A percentile compares a stretch with the other conserved stretches of the same genome.
phyloP scores from a whole-genome alignment of 1,140 invertebrate genomes.

The Drosophila prosaltans region DNA sequence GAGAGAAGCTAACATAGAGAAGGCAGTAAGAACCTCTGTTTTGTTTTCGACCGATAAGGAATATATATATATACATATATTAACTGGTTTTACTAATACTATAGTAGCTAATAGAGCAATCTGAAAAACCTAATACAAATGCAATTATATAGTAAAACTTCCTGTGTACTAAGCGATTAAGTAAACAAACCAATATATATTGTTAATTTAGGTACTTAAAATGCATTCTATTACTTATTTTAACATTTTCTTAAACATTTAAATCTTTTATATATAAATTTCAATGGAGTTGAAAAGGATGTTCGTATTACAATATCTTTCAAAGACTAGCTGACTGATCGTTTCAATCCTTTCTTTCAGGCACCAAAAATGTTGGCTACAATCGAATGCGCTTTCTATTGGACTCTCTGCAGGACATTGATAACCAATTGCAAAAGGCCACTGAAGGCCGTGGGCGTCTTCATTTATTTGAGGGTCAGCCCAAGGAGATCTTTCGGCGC shows the following conservation, averaged over 20 bases:
- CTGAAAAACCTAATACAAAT: neutral
- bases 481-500: slow-evolving; percentile 86
- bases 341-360: slow-evolving; percentile 68
- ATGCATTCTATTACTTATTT: no score
- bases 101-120: neutral
- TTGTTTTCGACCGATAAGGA: slow-evolving; percentile 18
- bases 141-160: neutral
- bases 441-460: slow-evolving; percentile 85
- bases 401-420: slow-evolving; percentile 88
- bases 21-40: slow-evolving; percentile 4
- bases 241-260: no score
- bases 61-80: no score
- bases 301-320: no score
- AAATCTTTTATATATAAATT: no score
- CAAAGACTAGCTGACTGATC: no score
- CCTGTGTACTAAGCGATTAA: no score
- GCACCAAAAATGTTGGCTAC: slow-evolving; percentile 87
- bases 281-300: no score
- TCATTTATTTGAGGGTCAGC: slow-evolving; percentile 87
- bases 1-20: neutral
- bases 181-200: no score
- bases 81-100: neutral
- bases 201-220: no score
- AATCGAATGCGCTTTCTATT: slow-evolving; percentile 89
- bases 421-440: slow-evolving; percentile 84